Conservation (phyloP, 1,140 invertebrate genomes). For the Ostrea edulis region DNA sequence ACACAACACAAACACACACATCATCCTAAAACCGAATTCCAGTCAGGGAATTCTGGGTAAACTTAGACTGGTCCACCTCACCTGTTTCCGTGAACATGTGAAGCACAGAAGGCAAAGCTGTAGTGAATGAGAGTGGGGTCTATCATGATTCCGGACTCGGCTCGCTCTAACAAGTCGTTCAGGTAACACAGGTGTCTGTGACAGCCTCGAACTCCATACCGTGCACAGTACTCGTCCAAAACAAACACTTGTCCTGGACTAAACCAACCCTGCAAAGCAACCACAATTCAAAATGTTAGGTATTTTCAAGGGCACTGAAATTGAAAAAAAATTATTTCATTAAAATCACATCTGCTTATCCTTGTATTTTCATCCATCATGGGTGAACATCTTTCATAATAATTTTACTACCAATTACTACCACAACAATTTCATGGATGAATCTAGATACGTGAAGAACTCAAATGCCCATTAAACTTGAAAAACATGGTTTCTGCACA, state of each 20-base stretch:
- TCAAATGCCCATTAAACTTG: too few relatives aligned
- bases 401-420: too few relatives aligned
- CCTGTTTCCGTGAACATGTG: conserved; percentile 98
- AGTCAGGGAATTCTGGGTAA: background rate
- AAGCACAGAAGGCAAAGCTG: conserved; percentile 99
- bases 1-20: too few relatives aligned
- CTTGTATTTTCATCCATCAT: too few relatives aligned
- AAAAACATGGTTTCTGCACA: too few relatives aligned
- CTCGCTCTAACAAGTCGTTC: conserved; percentile 96
- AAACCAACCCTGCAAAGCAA: conserved; percentile 94
- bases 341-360: too few relatives aligned
- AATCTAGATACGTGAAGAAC: too few relatives aligned
- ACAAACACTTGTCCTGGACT: conserved; percentile 99
- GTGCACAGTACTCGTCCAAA: conserved; percentile 98
- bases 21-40: background rate
- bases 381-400: too few relatives aligned
- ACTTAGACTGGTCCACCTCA: conserved; percentile 76
- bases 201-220: conserved; percentile 98
- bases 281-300: too few relatives aligned
- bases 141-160: conserved; percentile 96
- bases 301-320: too few relatives aligned
- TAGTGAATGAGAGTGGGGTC: conserved; percentile 99
- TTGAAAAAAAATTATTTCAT: too few relatives aligned
- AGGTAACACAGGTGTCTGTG: conserved; percentile 97
- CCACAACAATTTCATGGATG: too few relatives aligned